Percentiles rank a stretch among this genome's conserved stretches.
These are phyloP conservation scores for Balanococcus diminutus DNA, from an alignment of 2,888 invertebrate species.

Conservation along the genomic window DNA sequence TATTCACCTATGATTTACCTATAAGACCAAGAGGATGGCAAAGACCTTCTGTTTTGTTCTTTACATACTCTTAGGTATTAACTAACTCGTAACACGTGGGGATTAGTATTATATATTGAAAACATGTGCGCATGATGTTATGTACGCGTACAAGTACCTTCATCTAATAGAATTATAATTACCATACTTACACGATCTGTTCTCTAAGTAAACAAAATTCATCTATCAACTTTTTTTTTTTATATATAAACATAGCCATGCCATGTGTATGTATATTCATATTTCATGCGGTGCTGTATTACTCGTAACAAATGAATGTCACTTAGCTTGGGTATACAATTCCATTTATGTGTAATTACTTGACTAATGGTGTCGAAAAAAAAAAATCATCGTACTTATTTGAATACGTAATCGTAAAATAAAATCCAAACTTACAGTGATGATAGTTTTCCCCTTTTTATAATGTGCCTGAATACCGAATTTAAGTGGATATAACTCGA, in stretches of 20 bases:
- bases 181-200: not conserved
- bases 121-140: not conserved
- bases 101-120: not conserved
- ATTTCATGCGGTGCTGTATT: too few species aligned
- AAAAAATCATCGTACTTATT: too few species aligned
- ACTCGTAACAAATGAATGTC: not conserved
- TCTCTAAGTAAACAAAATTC: constrained; percentile 1
- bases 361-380: not conserved
- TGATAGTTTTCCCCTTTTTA: too few species aligned
- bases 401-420: too few species aligned
- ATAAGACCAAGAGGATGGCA: not conserved
- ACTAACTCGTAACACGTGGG: not conserved
- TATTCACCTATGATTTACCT: not conserved
- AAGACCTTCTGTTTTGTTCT: constrained; percentile 5
- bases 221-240: not conserved
- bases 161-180: constrained; percentile 5
- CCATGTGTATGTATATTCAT: not conserved
- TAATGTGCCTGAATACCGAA: too few species aligned
- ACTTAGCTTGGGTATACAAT: not conserved
- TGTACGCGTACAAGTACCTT: not conserved
- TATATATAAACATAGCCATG: not conserved
- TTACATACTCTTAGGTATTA: too few species aligned
- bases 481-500: not conserved
- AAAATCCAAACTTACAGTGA: too few species aligned
- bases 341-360: not conserved